Evolutionary conservation across 1,140 invertebrate species (phyloP).

Genomic region (Bombus pascuorum): DNA sequence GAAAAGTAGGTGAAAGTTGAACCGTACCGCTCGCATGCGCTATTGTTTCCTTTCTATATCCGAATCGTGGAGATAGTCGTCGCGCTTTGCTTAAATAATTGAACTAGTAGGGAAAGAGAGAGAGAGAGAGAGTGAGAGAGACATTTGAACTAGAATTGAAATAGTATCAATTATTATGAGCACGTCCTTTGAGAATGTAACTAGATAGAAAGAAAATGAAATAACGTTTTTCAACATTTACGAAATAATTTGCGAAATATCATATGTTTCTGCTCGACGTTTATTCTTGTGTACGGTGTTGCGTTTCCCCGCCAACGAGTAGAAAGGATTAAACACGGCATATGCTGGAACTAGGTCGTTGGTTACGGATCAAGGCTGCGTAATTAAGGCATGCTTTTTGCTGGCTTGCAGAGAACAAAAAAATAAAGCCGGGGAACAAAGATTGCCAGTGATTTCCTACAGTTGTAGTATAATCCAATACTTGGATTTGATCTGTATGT

Average conservation of each 20-base stretch:
- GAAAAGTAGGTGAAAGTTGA: constrained; percentile 38
- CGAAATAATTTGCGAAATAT: neutral
- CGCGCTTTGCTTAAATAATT: constrained; percentile 23
- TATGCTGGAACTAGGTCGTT: constrained; percentile 35
- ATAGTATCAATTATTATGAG: no score
- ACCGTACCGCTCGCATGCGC: neutral
- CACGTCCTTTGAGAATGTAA: neutral
- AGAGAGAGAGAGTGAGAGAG: no score
- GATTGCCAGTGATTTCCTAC: no score
- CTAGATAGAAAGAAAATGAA: no score
- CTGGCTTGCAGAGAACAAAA: neutral
- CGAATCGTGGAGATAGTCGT: neutral
- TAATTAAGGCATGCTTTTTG: neutral
- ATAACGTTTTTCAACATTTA: no score
- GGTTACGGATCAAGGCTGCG: constrained; percentile 45
- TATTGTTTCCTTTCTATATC: neutral
- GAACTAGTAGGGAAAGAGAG: neutral
- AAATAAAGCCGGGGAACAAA: no score
- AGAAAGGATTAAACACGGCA: constrained; percentile 39
- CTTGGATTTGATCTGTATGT: no score
- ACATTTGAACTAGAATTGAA: neutral
- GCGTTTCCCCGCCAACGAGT: neutral
- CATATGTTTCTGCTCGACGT: neutral
- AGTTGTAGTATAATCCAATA: no score
- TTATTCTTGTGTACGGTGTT: neutral